Evolutionary conservation across 2,888 invertebrate genomes (phyloP).

Genomic region (Blastobasis adustella): DNA sequence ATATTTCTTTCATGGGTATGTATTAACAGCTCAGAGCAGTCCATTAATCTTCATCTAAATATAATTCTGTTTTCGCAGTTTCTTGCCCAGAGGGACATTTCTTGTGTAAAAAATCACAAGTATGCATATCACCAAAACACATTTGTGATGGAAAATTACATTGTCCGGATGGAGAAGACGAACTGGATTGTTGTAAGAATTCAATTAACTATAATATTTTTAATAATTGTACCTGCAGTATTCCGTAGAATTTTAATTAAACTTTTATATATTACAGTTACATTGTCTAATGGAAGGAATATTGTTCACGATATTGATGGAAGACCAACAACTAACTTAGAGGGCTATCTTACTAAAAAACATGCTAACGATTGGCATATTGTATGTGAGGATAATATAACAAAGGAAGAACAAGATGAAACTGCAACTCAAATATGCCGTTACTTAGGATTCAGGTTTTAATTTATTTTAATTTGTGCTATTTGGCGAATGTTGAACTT

Average conservation of each 20-base stretch:
- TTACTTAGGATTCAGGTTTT: constrained; percentile 80
- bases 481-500: too few relatives aligned
- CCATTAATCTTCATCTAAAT: too few relatives aligned
- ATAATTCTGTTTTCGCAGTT: constrained; percentile 44
- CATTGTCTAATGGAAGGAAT: constrained; percentile 78
- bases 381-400: constrained; percentile 72
- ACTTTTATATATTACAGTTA: constrained; percentile 63
- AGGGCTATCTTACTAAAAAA: constrained; percentile 79
- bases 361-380: constrained; percentile 78
- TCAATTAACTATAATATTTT: too few relatives aligned
- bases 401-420: constrained; percentile 52
- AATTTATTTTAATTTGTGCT: too few relatives aligned
- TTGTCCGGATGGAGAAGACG: constrained; percentile 84
- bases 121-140: constrained; percentile 75
- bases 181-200: constrained; percentile 83
- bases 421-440: constrained; percentile 77
- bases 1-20: too few relatives aligned
- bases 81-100: constrained; percentile 75
- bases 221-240: neutral
- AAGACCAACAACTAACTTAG: constrained; percentile 72
- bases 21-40: too few relatives aligned
- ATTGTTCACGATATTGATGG: constrained; percentile 76
- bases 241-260: neutral
- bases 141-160: constrained; percentile 80
- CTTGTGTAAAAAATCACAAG: constrained; percentile 77